Conservation (phyloP, 1,140 invertebrate species). For the Lepidurus couesii region DNA sequence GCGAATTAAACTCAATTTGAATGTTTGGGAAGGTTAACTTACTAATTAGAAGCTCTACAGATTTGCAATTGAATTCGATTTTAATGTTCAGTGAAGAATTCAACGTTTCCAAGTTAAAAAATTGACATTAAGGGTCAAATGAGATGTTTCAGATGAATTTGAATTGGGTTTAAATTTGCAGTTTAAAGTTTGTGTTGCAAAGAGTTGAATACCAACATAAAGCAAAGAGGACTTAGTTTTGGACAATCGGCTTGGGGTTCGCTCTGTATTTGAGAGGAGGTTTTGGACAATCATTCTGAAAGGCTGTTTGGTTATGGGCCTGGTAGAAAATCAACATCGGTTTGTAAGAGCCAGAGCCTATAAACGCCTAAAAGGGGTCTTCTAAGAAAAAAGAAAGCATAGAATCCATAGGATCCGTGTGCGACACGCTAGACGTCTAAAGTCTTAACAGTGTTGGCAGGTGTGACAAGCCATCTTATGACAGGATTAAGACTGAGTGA, state of each 20-base stretch:
- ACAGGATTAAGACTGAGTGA: slow-evolving; percentile 12
- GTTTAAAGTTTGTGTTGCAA: no score
- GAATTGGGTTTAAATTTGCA: no score
- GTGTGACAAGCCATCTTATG: slow-evolving; percentile 18
- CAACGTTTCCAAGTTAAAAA: no score
- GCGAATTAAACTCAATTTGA: no score
- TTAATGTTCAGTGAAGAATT: no score
- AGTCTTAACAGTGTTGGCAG: slow-evolving; percentile 5
- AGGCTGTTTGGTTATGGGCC: slow-evolving; percentile 12
- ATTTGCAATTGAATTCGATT: no score
- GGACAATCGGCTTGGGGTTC: not conserved
- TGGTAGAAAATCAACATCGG: not conserved
- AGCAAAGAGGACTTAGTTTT: not conserved
- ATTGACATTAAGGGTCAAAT: no score
- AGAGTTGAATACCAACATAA: no score
- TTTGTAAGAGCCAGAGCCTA: not conserved
- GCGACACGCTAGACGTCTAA: not conserved
- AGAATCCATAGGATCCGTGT: not conserved
- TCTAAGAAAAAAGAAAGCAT: not conserved
- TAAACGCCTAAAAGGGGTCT: not conserved
- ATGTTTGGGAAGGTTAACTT: no score
- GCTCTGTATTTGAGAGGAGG: no score
- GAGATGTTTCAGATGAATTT: no score
- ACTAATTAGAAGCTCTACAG: no score
- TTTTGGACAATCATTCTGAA: not conserved